Evolutionary conservation across 2,113 vertebrate genomes (phyloP).

Genomic region (Misgurnus mizolepis): DNA sequence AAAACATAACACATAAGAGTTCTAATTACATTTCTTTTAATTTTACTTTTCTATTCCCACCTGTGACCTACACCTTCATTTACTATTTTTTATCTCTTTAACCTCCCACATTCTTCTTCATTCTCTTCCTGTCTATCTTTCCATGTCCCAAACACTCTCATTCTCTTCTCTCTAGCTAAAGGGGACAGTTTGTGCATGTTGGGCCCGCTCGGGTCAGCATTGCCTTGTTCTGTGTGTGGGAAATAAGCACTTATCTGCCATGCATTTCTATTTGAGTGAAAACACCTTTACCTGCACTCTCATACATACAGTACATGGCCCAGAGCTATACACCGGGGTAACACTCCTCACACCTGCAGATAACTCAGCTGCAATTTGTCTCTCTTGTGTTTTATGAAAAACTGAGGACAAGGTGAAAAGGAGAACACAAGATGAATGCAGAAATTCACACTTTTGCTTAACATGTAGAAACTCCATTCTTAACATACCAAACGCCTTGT

Average conservation of each 20-base stretch:
- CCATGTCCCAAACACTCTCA: background rate
- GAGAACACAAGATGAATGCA: slow-evolving; percentile 63
- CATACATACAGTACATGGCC: slow-evolving; percentile 27
- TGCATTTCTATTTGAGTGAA: slow-evolving; percentile 9
- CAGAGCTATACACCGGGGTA: slow-evolving; percentile 55
- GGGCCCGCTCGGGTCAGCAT: background rate
- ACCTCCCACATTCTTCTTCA: slow-evolving; percentile 12
- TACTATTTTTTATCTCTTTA: slow-evolving; percentile 17
- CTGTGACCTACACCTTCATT: slow-evolving; percentile 6
- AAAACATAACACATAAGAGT: too few species aligned
- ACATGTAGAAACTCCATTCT: background rate
- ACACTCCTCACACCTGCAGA: slow-evolving; percentile 69
- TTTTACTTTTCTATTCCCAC: too few species aligned
- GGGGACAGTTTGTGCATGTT: slow-evolving; percentile 1
- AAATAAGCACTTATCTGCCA: slow-evolving; percentile 10
- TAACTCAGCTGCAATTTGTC: slow-evolving; percentile 74
- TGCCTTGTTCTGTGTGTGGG: background rate
- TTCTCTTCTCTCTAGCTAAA: slow-evolving; percentile 26
- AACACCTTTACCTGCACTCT: slow-evolving; percentile 23
- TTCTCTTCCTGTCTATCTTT: background rate
- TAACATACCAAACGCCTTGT: slow-evolving; percentile 6
- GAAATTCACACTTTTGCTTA: background rate
- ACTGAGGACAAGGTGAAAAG: slow-evolving; percentile 73
- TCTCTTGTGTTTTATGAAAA: slow-evolving; percentile 77
- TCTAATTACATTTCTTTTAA: too few species aligned